Base-by-base conservation (phyloP, 2,888 invertebrate genomes). In the Subacronicta megacephala region DNA sequence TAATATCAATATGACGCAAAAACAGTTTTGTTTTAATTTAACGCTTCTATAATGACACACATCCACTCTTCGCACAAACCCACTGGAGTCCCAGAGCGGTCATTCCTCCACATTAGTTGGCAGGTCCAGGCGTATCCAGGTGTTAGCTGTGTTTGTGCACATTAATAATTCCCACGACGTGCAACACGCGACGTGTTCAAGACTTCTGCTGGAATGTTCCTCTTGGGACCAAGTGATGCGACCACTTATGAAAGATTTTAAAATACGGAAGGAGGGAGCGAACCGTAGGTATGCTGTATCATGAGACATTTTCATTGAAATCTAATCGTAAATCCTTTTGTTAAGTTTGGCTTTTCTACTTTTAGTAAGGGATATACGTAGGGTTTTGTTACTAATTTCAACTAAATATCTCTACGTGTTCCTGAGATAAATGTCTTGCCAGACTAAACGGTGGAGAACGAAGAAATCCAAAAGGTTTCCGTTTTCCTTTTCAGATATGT, bases 131-230 rank as follows among this genome's bases (percentile, higher is more conserved):
- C 38, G 44, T 41, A 42, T 51, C 59, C 52, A 64, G 70, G 73
- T 66, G 57, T 46, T 20, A 44, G 53, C 59, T 58, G 52, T 73
- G 66, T 71, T 72, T 56, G 78, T 3, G 45, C 62, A 45, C 77
- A 81, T 81, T 79, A 81, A 78, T 80, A 79, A 80, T 80, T 77
- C 72, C 60, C 58, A 54, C 54, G 62, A 61, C 67, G 70, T 72
- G 42, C 57, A 45, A 46, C 66, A 52, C 57, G 64, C 55, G 64
- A 72, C 66, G 58, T 50, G 72, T 62, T 56, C 62, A 59, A 66
- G 51, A 64, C 61, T 56, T 10, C 40, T 41, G 18, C 15, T 37
- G 54, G 55, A 45, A 17, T n/a, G n/a, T 18, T 43, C 59, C 36
- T 47, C 51, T 37, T 54, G 47, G 66, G 50, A 38, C 65, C 26